Percentiles rank a stretch among this genome's conserved stretches.
Evolutionary conservation across 2,888 invertebrate species (phyloP).

Genomic region (Orthonevra nobilis): DNA sequence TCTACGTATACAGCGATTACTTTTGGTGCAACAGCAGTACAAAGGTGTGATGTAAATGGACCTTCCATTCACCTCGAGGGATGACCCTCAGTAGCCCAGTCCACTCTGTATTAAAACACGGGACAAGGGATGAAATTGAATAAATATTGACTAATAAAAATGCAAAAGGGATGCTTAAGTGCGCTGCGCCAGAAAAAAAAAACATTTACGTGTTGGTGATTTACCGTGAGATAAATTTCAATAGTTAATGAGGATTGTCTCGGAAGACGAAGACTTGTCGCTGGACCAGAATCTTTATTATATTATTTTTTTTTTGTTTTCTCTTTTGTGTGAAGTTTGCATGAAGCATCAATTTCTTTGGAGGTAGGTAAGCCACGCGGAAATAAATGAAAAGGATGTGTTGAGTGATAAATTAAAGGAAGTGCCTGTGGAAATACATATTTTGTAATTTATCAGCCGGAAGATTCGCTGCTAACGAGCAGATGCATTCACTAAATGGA

Average conservation of each 20-base stretch:
- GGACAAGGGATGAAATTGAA: conserved; percentile 53
- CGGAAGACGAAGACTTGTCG: conserved; percentile 59
- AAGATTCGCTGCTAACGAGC: no score
- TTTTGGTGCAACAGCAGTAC: conserved; percentile 21
- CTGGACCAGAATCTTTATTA: conserved; percentile 62
- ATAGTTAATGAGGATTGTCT: conserved; percentile 54
- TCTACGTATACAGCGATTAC: conserved; percentile 31
- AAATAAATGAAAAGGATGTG: conserved; percentile 33
- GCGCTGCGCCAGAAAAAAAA: conserved; percentile 11
- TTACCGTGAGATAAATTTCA: conserved; percentile 57
- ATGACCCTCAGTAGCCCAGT: conserved; percentile 58
- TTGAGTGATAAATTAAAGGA: conserved; percentile 50
- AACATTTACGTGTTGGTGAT: conserved; percentile 60
- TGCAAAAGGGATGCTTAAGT: conserved; percentile 16
- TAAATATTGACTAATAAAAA: conserved; percentile 61
- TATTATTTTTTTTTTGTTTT: no score
- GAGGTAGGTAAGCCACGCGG: conserved; percentile 19
- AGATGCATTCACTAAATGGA: no score
- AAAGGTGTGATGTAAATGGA: conserved; percentile 69
- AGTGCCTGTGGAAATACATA: no score
- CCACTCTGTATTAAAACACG: conserved; percentile 35
- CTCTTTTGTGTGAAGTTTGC: neutral
- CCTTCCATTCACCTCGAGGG: conserved; percentile 54
- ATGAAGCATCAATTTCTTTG: no score
- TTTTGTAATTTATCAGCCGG: no score